Percentiles rank a stretch among this genome's conserved stretches.
Evolutionary conservation across 1,140 invertebrate genomes (phyloP).

Genomic region (Brachionus rotundiformis): DNA sequence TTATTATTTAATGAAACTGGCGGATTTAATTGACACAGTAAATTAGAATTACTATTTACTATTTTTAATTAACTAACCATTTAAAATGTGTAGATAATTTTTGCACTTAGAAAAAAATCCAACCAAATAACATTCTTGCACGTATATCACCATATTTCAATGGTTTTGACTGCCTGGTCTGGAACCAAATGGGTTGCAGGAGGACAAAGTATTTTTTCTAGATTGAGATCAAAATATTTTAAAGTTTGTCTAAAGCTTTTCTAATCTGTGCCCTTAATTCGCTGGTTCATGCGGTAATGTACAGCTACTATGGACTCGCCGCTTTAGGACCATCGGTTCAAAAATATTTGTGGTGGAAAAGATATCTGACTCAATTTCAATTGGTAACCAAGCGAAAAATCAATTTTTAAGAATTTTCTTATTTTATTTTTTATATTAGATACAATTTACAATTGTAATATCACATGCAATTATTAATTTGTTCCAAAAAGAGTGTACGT

Average conservation of each 20-base stretch:
- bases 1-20: constrained; percentile 55
- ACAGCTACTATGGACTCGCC: constrained; percentile 74
- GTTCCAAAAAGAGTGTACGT: constrained; percentile 36
- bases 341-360: constrained; percentile 65
- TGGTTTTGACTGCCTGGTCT: constrained; percentile 59
- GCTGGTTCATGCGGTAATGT: constrained; percentile 78
- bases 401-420: background rate
- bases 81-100: constrained; percentile 48
- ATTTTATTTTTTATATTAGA: background rate
- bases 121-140: constrained; percentile 78
- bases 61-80: no score
- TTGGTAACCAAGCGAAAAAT: constrained; percentile 54
- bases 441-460: constrained; percentile 29
- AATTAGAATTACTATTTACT: background rate
- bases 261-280: constrained; percentile 67
- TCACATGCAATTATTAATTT: constrained; percentile 35
- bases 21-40: constrained; percentile 55
- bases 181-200: constrained; percentile 57
- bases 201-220: constrained; percentile 25
- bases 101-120: constrained; percentile 73
- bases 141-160: constrained; percentile 69
- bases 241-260: constrained; percentile 50
- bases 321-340: constrained; percentile 64
- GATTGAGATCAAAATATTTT: background rate
- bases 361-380: constrained; percentile 62